phyloP scores from a whole-genome alignment of 1,140 invertebrate genomes.

The Leptinotarsa undecemlineata region DNA sequence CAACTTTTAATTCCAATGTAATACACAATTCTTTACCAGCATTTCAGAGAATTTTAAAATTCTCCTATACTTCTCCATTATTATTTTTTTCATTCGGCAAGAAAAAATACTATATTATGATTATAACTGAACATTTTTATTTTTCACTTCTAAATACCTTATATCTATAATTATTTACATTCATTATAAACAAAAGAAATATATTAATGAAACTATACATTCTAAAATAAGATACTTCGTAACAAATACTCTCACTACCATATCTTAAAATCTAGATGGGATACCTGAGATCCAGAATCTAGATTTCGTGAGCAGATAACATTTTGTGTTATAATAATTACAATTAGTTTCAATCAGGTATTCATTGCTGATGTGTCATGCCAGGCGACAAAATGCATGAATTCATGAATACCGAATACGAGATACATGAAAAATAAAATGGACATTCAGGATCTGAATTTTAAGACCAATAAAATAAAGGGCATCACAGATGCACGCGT shows the following conservation, averaged over 20 bases:
- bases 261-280: neutral
- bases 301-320: neutral
- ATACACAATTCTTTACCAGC: no score
- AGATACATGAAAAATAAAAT: no score
- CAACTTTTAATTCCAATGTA: no score
- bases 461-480: no score
- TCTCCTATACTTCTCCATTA: no score
- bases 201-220: conserved; percentile 24
- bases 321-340: neutral
- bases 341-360: neutral
- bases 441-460: no score
- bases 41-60: no score
- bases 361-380: neutral
- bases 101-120: no score
- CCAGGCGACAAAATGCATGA: neutral
- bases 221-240: conserved; percentile 18
- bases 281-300: neutral
- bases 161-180: conserved; percentile 4
- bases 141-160: conserved; percentile 18
- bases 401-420: neutral
- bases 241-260: conserved; percentile 18
- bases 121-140: neutral
- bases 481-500: no score
- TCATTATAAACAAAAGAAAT: conserved; percentile 21
- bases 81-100: no score